phyloP scores from a whole-genome alignment of 2,113 vertebrate genomes.

The Girardinichthys multiradiatus region DNA sequence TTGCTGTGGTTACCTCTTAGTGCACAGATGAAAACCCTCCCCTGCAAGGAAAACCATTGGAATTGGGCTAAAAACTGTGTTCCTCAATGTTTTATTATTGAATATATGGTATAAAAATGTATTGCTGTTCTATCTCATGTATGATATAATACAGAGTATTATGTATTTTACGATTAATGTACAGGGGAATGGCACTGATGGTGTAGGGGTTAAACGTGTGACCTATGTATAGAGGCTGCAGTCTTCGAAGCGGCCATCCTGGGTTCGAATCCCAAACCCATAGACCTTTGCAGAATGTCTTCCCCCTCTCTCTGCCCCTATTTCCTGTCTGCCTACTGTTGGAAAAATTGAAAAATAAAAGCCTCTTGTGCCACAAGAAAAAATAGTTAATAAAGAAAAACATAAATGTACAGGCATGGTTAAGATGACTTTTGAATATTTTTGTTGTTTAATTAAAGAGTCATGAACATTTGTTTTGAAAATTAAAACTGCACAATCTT shows the following conservation, averaged over 20 bases:
- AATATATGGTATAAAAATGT: not conserved
- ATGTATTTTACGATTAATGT: not conserved
- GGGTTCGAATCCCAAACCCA: too few relatives aligned
- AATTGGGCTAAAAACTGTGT: not conserved
- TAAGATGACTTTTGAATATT: not conserved
- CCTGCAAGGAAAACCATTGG: not conserved
- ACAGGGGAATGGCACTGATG: too few relatives aligned
- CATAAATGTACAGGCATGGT: not conserved
- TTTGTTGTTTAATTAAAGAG: not conserved
- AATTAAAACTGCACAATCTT: not conserved
- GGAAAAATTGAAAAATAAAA: too few relatives aligned
- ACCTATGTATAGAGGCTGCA: too few relatives aligned
- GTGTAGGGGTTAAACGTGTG: too few relatives aligned
- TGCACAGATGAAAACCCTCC: not conserved
- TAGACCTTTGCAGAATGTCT: too few relatives aligned
- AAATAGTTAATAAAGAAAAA: too few relatives aligned
- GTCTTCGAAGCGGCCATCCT: too few relatives aligned
- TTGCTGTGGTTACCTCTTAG: slow-evolving; percentile 10
- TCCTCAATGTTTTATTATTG: not conserved
- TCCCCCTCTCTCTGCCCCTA: too few relatives aligned
- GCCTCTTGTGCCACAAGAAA: too few relatives aligned
- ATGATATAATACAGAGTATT: not conserved
- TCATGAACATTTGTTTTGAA: not conserved
- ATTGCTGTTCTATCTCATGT: too few relatives aligned
- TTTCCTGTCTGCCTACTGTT: too few relatives aligned